Percentiles rank a stretch among this genome's conserved stretches.
These are phyloP conservation scores for Ophion slaviceki DNA, from an alignment of 2,888 invertebrate genomes.

Conservation along the genomic window DNA sequence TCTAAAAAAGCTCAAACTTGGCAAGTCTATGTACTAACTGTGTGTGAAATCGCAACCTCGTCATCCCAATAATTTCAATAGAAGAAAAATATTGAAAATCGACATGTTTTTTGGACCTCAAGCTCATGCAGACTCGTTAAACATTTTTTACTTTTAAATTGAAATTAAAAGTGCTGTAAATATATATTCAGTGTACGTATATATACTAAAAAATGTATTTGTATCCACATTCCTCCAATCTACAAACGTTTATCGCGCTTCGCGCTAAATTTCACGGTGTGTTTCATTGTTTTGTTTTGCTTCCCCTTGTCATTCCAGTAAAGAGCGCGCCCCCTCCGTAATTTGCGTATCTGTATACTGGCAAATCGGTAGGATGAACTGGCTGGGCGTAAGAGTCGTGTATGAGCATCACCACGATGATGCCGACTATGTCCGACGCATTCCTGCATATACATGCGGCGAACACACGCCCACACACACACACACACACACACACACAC, in stretches of 20 bases:
- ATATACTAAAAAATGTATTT: too few relatives aligned
- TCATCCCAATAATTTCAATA: too few relatives aligned
- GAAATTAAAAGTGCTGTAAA: too few relatives aligned
- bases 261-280: slow-evolving; percentile 71
- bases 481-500: too few relatives aligned
- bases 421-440: slow-evolving; percentile 71
- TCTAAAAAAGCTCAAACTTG: too few relatives aligned
- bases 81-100: too few relatives aligned
- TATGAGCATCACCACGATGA: slow-evolving; percentile 63
- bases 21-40: too few relatives aligned
- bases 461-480: not conserved
- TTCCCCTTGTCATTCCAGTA: not conserved
- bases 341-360: not conserved
- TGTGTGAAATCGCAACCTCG: too few relatives aligned
- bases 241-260: slow-evolving; percentile 35
- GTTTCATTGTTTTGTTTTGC: slow-evolving; percentile 40
- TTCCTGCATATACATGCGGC: slow-evolving; percentile 69
- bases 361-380: slow-evolving; percentile 17
- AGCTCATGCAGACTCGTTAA: too few relatives aligned
- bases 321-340: not conserved
- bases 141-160: too few relatives aligned
- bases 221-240: not conserved
- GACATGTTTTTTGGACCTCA: too few relatives aligned
- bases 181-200: too few relatives aligned
- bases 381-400: slow-evolving; percentile 24